These are phyloP conservation scores for Lethrus apterus DNA, from an alignment of 1,140 invertebrate species.

Conservation along the genomic window DNA sequence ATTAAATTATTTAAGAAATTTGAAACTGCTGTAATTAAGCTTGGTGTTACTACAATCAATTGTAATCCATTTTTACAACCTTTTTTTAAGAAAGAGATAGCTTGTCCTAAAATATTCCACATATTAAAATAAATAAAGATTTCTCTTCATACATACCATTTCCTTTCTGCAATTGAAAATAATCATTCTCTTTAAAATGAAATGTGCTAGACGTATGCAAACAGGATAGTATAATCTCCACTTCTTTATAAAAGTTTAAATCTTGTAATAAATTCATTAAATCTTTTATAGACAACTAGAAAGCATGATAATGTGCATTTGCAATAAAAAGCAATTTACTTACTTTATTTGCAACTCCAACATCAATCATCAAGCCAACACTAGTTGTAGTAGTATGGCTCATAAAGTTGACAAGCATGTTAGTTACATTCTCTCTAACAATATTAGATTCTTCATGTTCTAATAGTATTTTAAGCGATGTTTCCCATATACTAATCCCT, in stretches of 20 bases:
- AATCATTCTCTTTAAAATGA: too few relatives aligned
- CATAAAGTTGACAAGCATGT: slow-evolving; percentile 38
- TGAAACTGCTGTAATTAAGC: slow-evolving; percentile 41
- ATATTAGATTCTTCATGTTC: slow-evolving; percentile 40
- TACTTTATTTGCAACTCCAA: background rate
- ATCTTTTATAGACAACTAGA: too few relatives aligned
- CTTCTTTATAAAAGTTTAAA: too few relatives aligned
- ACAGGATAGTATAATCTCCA: too few relatives aligned
- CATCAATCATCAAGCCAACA: background rate
- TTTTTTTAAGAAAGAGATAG: background rate
- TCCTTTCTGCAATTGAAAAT: too few relatives aligned
- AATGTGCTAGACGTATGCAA: too few relatives aligned
- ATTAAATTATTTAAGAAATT: slow-evolving; percentile 44
- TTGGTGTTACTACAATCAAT: slow-evolving; percentile 38
- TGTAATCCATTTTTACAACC: background rate
- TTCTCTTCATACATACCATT: too few relatives aligned
- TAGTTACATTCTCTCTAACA: slow-evolving; percentile 40
- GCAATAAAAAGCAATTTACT: too few relatives aligned
- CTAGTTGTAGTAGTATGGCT: slow-evolving; percentile 19
- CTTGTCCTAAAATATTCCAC: too few relatives aligned
- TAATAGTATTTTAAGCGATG: slow-evolving; percentile 32
- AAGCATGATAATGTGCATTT: too few relatives aligned
- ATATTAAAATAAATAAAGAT: too few relatives aligned
- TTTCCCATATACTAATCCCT: slow-evolving; percentile 28
- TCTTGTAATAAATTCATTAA: too few relatives aligned